phyloP scores from a whole-genome alignment of 30 jellyfish, hydroid and myxozoan species.

The Turritopsis rubra region DNA sequence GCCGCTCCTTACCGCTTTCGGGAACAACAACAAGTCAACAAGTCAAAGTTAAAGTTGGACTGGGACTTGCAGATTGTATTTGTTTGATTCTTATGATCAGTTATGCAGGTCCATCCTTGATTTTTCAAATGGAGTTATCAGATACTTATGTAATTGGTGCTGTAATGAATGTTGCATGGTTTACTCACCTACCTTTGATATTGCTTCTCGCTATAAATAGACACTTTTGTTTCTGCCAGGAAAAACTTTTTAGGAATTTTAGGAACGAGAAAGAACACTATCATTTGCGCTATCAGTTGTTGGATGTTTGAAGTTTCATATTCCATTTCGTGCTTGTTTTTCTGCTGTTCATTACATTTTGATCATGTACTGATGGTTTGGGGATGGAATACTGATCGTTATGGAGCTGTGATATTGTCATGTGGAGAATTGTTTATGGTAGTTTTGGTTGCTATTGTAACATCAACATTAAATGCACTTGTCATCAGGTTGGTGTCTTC shows the following conservation, averaged over 20 bases:
- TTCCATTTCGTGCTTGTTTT: too few relatives aligned
- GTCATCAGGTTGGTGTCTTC: conserved; percentile 8
- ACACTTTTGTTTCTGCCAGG: not conserved
- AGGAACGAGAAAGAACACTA: not conserved
- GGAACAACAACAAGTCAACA: too few relatives aligned
- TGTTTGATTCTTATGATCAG: too few relatives aligned
- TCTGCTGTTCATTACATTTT: too few relatives aligned
- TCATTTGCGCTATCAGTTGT: too few relatives aligned
- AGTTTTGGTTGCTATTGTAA: not conserved
- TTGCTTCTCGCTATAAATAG: not conserved
- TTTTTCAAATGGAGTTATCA: too few relatives aligned
- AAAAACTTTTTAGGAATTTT: not conserved
- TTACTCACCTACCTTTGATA: not conserved
- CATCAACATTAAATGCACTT: not conserved
- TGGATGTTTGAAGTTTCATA: too few relatives aligned
- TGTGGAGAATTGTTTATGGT: conserved; percentile 6
- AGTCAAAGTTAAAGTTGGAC: too few relatives aligned
- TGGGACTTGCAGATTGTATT: conserved; percentile 16
- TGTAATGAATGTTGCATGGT: conserved; percentile 5
- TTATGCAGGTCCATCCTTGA: too few relatives aligned
- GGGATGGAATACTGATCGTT: not conserved
- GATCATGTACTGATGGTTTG: too few relatives aligned
- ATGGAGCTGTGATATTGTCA: not conserved
- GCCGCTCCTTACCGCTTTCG: too few relatives aligned
- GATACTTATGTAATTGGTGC: not conserved